Percentiles rank a stretch among this genome's conserved stretches.
Conservation (phyloP, 2,113 vertebrate genomes). For the Elaphurus davidianus region DNA sequence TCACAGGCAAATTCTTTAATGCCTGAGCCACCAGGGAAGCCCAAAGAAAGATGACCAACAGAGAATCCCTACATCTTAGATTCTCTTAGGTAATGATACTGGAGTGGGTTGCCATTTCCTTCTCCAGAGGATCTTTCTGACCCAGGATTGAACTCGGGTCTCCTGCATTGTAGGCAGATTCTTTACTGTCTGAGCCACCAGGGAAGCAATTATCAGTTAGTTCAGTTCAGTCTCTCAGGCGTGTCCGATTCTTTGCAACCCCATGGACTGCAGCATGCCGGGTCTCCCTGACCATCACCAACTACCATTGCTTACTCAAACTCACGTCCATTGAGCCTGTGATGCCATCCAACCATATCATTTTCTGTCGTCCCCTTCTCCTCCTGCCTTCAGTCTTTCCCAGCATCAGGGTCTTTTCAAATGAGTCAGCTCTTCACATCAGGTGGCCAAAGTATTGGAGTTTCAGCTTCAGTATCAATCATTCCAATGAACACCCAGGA, state of each 20-base stretch:
- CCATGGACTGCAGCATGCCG: not conserved
- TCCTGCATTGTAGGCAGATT: not conserved
- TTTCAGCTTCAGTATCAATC: not conserved
- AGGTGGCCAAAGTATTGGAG: not conserved
- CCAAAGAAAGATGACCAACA: not conserved
- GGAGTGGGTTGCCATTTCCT: not conserved
- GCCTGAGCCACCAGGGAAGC: not conserved
- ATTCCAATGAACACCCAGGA: not conserved
- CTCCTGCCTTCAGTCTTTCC: not conserved
- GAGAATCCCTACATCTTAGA: not conserved
- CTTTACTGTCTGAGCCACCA: not conserved
- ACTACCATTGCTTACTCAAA: not conserved
- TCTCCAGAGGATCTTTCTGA: not conserved
- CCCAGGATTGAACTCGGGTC: not conserved
- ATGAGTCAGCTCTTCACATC: not conserved
- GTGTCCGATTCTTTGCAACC: fast-evolving
- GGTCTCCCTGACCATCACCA: not conserved
- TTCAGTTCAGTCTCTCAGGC: not conserved
- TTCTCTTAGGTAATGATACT: not conserved
- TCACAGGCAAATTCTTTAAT: not conserved
- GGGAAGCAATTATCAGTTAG: not conserved
- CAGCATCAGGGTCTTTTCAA: not conserved
- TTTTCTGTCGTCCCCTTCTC: fast-evolving
- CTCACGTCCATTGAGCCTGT: not conserved
- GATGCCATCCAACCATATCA: not conserved